A percentile compares a stretch with the other conserved stretches of the same genome.
These are phyloP conservation scores for Colostygia pectinataria DNA, from an alignment of 2,888 invertebrate species.

Conservation along the genomic window DNA sequence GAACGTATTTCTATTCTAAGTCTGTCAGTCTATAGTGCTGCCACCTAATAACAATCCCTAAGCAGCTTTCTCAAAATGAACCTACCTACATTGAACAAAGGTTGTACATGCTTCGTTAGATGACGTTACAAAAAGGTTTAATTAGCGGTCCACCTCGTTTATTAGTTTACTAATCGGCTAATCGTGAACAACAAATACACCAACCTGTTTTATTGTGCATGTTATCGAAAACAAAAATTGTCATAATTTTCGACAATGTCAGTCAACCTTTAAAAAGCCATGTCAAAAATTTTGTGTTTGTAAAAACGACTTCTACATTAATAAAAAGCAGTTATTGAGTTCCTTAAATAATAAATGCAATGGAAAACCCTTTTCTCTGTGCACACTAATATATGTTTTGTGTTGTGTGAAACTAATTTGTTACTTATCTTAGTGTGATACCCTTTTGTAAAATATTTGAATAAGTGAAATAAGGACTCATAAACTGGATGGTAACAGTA, in stretches of 20 bases:
- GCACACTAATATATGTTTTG: slow-evolving; percentile 5
- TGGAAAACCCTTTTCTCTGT: slow-evolving; percentile 27
- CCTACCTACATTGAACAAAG: neutral
- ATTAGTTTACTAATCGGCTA: too few relatives aligned
- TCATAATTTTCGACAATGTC: too few relatives aligned
- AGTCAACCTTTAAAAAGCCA: slow-evolving; percentile 1
- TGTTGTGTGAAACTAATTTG: slow-evolving; percentile 1
- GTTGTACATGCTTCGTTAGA: neutral
- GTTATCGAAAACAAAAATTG: too few relatives aligned
- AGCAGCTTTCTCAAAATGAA: neutral
- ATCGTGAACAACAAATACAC: too few relatives aligned
- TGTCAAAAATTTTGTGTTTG: slow-evolving; percentile 9
- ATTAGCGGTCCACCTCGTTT: too few relatives aligned
- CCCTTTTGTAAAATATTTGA: neutral
- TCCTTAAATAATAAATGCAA: slow-evolving; percentile 11
- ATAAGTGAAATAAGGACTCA: too few relatives aligned
- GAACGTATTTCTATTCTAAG: too few relatives aligned
- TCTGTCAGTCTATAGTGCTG: too few relatives aligned
- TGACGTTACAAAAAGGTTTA: too few relatives aligned
- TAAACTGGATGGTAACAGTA: slow-evolving; percentile 8
- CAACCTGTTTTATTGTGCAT: too few relatives aligned
- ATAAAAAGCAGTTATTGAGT: neutral
- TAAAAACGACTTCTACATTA: slow-evolving; percentile 4
- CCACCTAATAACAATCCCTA: neutral
- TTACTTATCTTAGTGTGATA: neutral